Evolutionary conservation across 64 coral and sea anemone genomes (phyloP), one percentile per base, ranked within the genome.

Genomic region (Pocillopora verrucosa): DNA sequence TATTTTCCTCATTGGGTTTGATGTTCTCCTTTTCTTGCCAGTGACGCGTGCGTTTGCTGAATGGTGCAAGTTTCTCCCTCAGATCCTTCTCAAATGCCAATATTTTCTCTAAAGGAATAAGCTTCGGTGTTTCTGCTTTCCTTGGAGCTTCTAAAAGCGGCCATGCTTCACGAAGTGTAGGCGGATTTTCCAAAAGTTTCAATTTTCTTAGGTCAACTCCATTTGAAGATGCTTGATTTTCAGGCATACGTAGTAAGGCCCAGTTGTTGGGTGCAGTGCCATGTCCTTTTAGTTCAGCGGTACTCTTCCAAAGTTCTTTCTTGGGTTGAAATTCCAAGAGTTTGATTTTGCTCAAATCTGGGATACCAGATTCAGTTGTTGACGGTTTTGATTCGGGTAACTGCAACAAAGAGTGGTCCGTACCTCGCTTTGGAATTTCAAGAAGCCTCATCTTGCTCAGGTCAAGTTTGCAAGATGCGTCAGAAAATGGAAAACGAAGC

Each of bases 311-410:
- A 20, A 51, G 10, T 68, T 65, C 61, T 68, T 37, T 85, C 19
- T 85, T 85, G 10, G 36, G 84, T 22, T 65, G 69, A 10, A 87
- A 35, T 36, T 92, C 83, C 38, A 87, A 76, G 41, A 92, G 87
- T 57, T 87, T 87, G 12, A 92, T 87, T 74, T 92, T 92, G 65
- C 34, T 85, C 26, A 86, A 84, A 67, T 86, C 90, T 34, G 90
- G 73, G 17, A 51, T 14, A 22, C 35, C 45, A 24, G 59, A 26
- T 86, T 91, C 72, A 16, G 80, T 22, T 19, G 20, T 61, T 5
- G 76, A 79, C 13, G 76, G 59, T 59, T 80, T 67, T 25, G 60
- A 34, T 91, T 65, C 69, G 61, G 82, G 90, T 15, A 91, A 11
- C 63, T 65, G 81, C 3, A 85, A 65, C 82, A 85, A 38, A 0